These are phyloP conservation scores for Sarcophaga subvicina DNA, from an alignment of 2,888 invertebrate species.

Conservation along the genomic window DNA sequence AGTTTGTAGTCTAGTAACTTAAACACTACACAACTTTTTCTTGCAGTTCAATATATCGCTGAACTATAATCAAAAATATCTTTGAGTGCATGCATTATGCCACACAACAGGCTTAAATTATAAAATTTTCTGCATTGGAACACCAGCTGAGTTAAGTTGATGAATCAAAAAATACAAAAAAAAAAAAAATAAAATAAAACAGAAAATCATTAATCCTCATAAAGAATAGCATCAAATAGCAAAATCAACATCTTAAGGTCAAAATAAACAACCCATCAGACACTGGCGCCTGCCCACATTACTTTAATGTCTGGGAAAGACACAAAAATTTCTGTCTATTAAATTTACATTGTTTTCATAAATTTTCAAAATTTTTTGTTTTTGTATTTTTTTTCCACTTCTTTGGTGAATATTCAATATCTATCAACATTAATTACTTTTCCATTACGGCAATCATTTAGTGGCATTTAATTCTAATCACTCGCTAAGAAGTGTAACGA, in stretches of 20 bases:
- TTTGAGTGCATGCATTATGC: conserved; percentile 45
- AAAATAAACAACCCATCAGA: conserved; percentile 10
- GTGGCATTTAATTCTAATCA: conserved; percentile 53
- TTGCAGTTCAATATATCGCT: too few species aligned
- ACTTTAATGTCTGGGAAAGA: neutral
- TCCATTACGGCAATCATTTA: conserved; percentile 57
- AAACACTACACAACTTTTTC: too few species aligned
- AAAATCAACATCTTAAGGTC: conserved; percentile 42
- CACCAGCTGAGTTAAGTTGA: conserved; percentile 26
- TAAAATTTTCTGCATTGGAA: conserved; percentile 3
- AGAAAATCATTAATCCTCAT: conserved; percentile 54
- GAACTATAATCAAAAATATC: neutral
- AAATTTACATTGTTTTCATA: too few species aligned
- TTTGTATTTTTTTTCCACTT: neutral
- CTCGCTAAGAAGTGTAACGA: conserved; percentile 50
- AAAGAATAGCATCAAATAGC: conserved; percentile 14
- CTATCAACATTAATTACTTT: conserved; percentile 46
- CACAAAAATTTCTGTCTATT: neutral
- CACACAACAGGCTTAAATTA: conserved; percentile 29
- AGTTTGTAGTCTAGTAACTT: too few species aligned
- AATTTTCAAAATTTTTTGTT: too few species aligned
- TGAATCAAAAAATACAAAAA: neutral
- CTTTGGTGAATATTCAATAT: neutral
- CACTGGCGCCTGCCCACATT: conserved; percentile 47
- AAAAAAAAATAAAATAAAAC: neutral